These are phyloP conservation scores for Sinhomidia bicolor DNA, from an alignment of 2,888 invertebrate genomes.

Conservation along the genomic window DNA sequence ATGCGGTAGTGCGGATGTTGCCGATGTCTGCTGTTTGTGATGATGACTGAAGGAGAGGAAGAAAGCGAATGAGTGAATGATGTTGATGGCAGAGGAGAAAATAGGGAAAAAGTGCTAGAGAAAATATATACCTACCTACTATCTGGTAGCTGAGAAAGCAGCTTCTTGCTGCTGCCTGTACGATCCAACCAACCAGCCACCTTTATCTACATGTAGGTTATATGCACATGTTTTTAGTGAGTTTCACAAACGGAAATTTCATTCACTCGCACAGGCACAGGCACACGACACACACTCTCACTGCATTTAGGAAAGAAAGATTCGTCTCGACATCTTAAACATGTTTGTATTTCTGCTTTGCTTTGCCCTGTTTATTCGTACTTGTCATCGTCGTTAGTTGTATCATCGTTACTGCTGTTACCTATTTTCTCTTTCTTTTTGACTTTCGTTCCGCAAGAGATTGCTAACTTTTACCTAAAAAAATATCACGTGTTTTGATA, in stretches of 20 bases:
- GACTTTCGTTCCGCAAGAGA: not conserved
- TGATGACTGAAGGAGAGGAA: conserved; percentile 38
- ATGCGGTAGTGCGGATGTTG: conserved; percentile 15
- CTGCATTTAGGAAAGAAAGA: not conserved
- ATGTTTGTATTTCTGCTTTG: not conserved
- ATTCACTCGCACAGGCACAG: too few relatives aligned
- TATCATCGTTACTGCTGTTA: not conserved
- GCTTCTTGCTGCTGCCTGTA: too few relatives aligned
- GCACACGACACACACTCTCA: not conserved
- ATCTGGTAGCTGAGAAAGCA: too few relatives aligned
- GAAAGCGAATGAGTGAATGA: conserved; percentile 45
- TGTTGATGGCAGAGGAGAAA: conserved; percentile 35
- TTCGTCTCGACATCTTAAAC: not conserved
- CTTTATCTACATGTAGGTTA: not conserved
- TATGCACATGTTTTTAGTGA: not conserved
- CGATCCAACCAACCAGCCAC: not conserved
- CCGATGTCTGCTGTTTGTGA: conserved; percentile 6
- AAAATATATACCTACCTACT: too few relatives aligned
- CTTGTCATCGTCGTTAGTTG: not conserved
- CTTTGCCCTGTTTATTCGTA: too few relatives aligned
- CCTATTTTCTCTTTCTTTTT: not conserved
- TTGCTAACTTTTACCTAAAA: not conserved
- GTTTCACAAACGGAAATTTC: conserved; percentile 18
- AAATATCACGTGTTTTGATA: not conserved
- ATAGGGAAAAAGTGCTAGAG: conserved; percentile 8